These are phyloP conservation scores for Polypedilum pembai DNA, from an alignment of 1,140 invertebrate genomes.

Conservation along the genomic window DNA sequence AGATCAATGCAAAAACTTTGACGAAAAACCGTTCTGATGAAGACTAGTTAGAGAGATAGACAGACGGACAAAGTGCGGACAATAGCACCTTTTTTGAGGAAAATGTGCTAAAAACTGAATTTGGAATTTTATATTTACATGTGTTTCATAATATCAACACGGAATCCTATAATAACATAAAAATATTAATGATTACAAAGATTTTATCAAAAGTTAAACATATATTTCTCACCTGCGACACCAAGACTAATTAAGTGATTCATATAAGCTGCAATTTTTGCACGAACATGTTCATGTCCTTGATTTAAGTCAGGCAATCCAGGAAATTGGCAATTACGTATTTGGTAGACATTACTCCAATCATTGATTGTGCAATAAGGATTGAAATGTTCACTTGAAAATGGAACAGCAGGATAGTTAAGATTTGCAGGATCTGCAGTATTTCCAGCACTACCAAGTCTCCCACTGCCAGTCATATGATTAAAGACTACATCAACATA, in stretches of 20 bases:
- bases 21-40: no score
- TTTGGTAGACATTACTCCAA: conserved; percentile 47
- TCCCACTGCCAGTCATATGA: conserved; percentile 57
- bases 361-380: conserved; percentile 46
- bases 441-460: conserved; percentile 49
- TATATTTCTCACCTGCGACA: no score
- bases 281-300: conserved; percentile 52
- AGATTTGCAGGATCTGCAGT: conserved; percentile 41
- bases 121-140: no score
- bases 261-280: conserved; percentile 57
- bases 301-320: conserved; percentile 66
- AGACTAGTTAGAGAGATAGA: no score
- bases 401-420: conserved; percentile 48
- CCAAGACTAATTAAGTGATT: conserved; percentile 62
- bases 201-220: no score
- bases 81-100: no score
- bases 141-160: conserved; percentile 52
- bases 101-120: no score
- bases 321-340: conserved; percentile 62
- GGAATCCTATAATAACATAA: no score
- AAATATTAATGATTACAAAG: no score
- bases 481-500: conserved; percentile 69
- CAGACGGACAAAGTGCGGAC: no score
- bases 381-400: conserved; percentile 45
- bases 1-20: no score